Evolutionary conservation across 2,888 invertebrate species (phyloP).

Genomic region (Scrobipalpa costella): DNA sequence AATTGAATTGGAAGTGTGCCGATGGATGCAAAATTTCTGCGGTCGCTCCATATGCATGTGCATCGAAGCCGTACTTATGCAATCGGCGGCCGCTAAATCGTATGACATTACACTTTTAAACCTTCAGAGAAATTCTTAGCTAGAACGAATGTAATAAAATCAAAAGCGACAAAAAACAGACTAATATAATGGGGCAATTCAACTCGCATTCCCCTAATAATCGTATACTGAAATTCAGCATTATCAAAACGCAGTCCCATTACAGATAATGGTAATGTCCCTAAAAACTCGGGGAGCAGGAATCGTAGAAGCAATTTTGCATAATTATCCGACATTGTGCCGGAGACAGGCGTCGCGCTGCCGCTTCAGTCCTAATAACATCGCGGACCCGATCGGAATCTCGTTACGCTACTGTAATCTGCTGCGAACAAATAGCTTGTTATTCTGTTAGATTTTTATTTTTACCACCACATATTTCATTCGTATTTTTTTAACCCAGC

Average conservation of each 20-base stretch:
- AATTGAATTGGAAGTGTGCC: constrained; percentile 65
- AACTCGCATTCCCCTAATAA: constrained; percentile 63
- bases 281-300: constrained; percentile 74
- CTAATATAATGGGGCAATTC: constrained; percentile 55
- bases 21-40: constrained; percentile 68
- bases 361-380: constrained; percentile 77
- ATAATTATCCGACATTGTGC: constrained; percentile 72
- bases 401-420: constrained; percentile 73
- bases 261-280: constrained; percentile 76
- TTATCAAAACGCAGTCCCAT: constrained; percentile 78
- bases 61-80: constrained; percentile 72
- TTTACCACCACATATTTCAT: constrained; percentile 26
- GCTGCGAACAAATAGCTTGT: constrained; percentile 63
- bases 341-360: constrained; percentile 62
- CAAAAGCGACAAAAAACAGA: constrained; percentile 57
- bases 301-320: constrained; percentile 79
- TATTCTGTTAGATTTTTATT: constrained; percentile 52
- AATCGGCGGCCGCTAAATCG: constrained; percentile 66
- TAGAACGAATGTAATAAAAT: constrained; percentile 37
- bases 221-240: constrained; percentile 72
- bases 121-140: constrained; percentile 31
- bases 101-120: constrained; percentile 58
- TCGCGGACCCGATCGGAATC: constrained; percentile 71
- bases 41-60: constrained; percentile 63
- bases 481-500: constrained; percentile 24